A percentile compares a stretch with the other conserved stretches of the same genome.
These are phyloP conservation scores for Coracopsis vasa DNA, from an alignment of 2,113 vertebrate genomes.

Conservation along the genomic window DNA sequence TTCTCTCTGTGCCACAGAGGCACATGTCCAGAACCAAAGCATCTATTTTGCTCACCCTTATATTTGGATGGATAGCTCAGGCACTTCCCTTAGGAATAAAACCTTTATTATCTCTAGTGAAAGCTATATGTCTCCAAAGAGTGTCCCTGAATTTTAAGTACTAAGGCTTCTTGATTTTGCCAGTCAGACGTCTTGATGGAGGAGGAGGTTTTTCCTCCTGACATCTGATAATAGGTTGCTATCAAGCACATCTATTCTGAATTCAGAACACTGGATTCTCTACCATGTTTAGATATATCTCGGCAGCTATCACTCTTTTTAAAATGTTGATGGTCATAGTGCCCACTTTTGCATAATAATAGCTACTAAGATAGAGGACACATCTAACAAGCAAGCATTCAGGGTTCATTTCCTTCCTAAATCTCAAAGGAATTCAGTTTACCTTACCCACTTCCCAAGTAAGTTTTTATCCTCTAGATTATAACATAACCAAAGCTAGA, in stretches of 20 bases:
- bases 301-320: not conserved
- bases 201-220: not conserved
- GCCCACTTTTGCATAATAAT: not conserved
- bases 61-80: not conserved
- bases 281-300: not conserved
- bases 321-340: not conserved
- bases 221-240: not conserved
- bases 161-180: not conserved
- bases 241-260: fast-evolving
- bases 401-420: not conserved
- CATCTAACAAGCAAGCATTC: not conserved
- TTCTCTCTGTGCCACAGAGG: not conserved
- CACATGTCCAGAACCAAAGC: not conserved
- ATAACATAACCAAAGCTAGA: not conserved
- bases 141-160: not conserved
- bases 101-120: not conserved
- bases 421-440: not conserved
- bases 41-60: not conserved
- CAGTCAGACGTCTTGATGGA: not conserved
- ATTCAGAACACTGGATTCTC: not conserved
- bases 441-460: not conserved
- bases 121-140: not conserved
- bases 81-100: not conserved
- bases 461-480: not conserved
- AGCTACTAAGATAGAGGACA: not conserved